A percentile compares a stretch with the other conserved stretches of the same genome.
Evolutionary conservation across 2,113 vertebrate genomes (phyloP).

Genomic region (Eclectus roratus): DNA sequence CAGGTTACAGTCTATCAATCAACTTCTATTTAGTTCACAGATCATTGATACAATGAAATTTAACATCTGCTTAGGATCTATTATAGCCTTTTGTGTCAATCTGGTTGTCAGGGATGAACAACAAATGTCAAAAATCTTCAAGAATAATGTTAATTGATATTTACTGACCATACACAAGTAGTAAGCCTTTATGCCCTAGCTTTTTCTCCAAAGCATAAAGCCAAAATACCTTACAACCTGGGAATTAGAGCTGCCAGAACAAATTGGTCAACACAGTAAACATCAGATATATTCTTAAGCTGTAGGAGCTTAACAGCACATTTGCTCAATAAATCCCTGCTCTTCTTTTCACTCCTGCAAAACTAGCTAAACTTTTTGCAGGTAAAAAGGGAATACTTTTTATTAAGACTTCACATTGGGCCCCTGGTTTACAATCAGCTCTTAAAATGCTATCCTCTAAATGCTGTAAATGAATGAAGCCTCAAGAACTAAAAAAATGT

Average conservation of each 20-base stretch:
- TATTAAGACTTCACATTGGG: background rate
- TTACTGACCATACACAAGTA: conserved; percentile 1
- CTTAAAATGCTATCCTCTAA: background rate
- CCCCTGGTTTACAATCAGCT: background rate
- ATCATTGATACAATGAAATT: conserved; percentile 44
- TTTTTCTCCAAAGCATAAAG: conserved; percentile 1
- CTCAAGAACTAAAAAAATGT: background rate
- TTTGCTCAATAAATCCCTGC: conserved; percentile 23
- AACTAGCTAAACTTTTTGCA: background rate
- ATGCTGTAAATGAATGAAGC: background rate
- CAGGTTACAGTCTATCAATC: conserved; percentile 5
- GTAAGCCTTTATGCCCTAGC: background rate
- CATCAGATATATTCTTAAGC: conserved; percentile 26
- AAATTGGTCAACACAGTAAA: conserved; percentile 42
- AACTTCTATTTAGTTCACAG: conserved; percentile 57
- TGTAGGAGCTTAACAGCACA: background rate
- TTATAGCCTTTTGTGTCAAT: conserved; percentile 42
- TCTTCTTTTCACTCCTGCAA: background rate
- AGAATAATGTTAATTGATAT: conserved; percentile 46
- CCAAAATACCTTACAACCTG: background rate
- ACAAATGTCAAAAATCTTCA: conserved; percentile 11
- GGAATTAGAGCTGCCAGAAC: conserved; percentile 7
- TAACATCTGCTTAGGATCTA: conserved; percentile 48
- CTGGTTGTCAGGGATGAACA: conserved; percentile 17
- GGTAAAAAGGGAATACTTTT: background rate